phyloP scores from a whole-genome alignment of 2,888 invertebrate genomes.

The Halictus ligatus region DNA sequence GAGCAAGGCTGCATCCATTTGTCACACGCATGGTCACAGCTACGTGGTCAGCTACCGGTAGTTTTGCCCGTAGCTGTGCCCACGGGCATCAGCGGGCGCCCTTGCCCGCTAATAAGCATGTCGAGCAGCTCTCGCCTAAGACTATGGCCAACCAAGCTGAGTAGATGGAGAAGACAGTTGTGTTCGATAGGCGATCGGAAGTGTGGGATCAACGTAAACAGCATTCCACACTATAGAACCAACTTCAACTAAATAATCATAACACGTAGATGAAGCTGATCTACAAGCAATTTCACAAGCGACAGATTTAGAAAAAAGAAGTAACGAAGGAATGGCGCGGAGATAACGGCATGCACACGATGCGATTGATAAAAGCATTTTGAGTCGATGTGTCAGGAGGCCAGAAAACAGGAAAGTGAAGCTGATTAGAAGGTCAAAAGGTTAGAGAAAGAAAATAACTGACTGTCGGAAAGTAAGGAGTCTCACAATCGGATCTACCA shows the following conservation, averaged over 20 bases:
- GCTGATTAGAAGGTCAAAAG: not conserved
- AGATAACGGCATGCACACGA: not conserved
- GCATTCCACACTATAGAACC: not conserved
- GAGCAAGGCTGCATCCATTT: too few species aligned
- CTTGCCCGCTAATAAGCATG: too few species aligned
- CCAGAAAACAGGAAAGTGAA: not conserved
- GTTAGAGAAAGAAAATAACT: not conserved
- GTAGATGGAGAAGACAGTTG: not conserved
- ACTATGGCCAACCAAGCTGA: not conserved
- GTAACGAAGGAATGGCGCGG: not conserved
- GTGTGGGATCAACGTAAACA: not conserved
- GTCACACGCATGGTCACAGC: too few species aligned
- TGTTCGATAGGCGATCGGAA: not conserved
- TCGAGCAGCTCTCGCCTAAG: too few species aligned
- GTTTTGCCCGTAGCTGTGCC: too few species aligned
- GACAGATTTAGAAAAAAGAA: not conserved
- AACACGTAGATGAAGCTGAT: not conserved
- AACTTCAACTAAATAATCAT: not conserved
- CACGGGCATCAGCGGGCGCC: too few species aligned
- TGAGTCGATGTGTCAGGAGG: not conserved
- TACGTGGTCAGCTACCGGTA: too few species aligned
- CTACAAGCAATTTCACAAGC: not conserved
- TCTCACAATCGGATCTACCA: not conserved
- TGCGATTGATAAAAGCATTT: not conserved
- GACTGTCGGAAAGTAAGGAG: not conserved